Base-by-base conservation (phyloP, 2,113 vertebrate species). In the Plecturocebus donacophilus region DNA sequence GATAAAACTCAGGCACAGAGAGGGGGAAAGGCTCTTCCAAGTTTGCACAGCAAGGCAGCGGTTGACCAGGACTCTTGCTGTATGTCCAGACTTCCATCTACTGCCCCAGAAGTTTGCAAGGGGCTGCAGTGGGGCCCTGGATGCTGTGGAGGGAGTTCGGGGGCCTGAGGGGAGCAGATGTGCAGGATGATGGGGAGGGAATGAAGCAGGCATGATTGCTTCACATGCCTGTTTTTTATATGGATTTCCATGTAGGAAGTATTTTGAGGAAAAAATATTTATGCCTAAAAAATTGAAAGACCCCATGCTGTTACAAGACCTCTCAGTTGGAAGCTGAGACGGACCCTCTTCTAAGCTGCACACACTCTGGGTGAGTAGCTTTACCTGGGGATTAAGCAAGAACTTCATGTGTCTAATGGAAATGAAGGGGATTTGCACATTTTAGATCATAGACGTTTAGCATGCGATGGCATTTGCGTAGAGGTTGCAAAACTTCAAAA, bases 171-270 rank as follows among this genome's bases (percentile, higher is more conserved):
- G 38, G 35, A 47, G 8, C 77, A 2, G 32, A 4, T 5, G 12
- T 4, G 0, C 14, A 20, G 19, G 77, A 14, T 49, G 49, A 23
- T 8, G 17, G 30, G 30, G 17, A 32, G 20, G 45, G 45, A 2
- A 6, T 8, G 3, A n/a, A 42, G 20, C 4, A 30, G 54, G 35
- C 38, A 10, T 0, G 0, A 16, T 10, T 0, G 35, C 77, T 52
- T 82, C 45, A 11, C n/a, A 30, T 35, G 5, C 42, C 47, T 56
- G 19, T 47, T 87, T 89, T 52, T 56, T 27, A 7, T 42, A 7
- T 68, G 77, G 61, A 47, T 56, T 75, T 95, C 30, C 21, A 40
- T 3, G 52, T 17, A 64, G 54, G 82, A 77, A 56, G 2, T 13
- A 61, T 77, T 94, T 54, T 35, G 42, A 85, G 86, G 66, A 94